Base-by-base conservation (phyloP, 2,113 vertebrate species). In the Silurus glanis region DNA sequence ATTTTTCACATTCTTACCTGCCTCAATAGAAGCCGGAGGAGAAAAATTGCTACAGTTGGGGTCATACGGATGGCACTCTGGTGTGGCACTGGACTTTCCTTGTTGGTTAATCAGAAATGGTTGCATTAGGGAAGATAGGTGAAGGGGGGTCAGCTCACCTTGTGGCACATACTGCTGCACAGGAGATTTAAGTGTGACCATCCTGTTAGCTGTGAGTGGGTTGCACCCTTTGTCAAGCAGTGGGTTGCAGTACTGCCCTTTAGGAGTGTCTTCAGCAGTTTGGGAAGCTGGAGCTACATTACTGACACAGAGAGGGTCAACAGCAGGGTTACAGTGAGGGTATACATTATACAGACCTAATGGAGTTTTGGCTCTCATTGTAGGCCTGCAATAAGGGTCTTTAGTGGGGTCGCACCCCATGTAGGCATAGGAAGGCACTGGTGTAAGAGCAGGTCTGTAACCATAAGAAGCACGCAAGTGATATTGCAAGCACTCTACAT, bases 401-500 rank as follows among this genome's bases (percentile, higher is more conserved):
- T 88, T 93, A 72, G 85, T 5, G 3, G 94, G 95, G 89, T 96
- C 91, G 55, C 94, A 96, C 45, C 90, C 92, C 13, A 95, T 92
- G 19, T 93, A 90, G 1, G 92, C n/a, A 23, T 95, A 94, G 82
- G 94, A 94, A 1, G 94, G 94, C 25, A 91, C 86, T 0, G 93
- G 92, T 51, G 87, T 90, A 0, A 85, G 2, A 0, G 91, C 92
- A 0, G 95, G 93, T n/a, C 90, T 94, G 90, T 95, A 95, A 64
- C 95, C 95, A 9, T 92, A 95, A 0, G 94, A 92, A 2, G 94
- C 93, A 51, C 94, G 93, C 64, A 96, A 89, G 89, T 96, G 95
- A 85, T 96, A 96, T 90, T 95, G 95, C 87, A 96, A 90, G 84
- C 95, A 96, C 79, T 96, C 94, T 0, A 92, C 90, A 80, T 96